Percentiles rank a stretch among this genome's conserved stretches.
Evolutionary conservation across 1,140 invertebrate species (phyloP).

Genomic region (Drosophila ananassae): DNA sequence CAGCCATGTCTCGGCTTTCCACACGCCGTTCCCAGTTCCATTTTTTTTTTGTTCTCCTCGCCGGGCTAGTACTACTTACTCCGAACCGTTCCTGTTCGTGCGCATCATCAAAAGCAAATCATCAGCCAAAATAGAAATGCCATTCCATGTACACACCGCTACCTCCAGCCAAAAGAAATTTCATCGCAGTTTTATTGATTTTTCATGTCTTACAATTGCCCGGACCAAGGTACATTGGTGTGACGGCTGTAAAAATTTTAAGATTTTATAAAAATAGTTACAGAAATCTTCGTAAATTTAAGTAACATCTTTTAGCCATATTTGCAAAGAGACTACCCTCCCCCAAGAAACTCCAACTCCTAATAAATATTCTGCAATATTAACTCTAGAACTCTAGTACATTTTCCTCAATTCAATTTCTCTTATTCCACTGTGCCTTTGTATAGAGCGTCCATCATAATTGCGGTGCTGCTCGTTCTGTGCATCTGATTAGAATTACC

Average conservation of each 20-base stretch:
- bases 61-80: conserved; percentile 4
- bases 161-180: conserved; percentile 55
- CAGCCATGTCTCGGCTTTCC: conserved; percentile 20
- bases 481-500: conserved; percentile 77
- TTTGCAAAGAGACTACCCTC: too few species aligned
- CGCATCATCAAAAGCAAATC: conserved; percentile 81
- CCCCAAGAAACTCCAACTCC: too few species aligned
- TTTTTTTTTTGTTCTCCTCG: conserved; percentile 16
- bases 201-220: conserved; percentile 68
- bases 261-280: too few species aligned
- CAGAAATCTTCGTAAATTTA: too few species aligned
- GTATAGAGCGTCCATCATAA: conserved; percentile 60
- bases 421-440: conserved; percentile 16
- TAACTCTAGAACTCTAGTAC: too few species aligned
- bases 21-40: conserved; percentile 31
- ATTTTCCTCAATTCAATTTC: too few species aligned
- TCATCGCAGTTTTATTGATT: conserved; percentile 75
- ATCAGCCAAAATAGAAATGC: conserved; percentile 59
- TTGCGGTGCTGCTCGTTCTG: conserved; percentile 59
- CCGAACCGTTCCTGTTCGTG: conserved; percentile 62
- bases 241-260: too few species aligned
- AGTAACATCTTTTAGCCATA: too few species aligned
- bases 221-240: conserved; percentile 25
- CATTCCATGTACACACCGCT: conserved; percentile 55
- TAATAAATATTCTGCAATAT: too few species aligned